Percentiles rank a stretch among this genome's conserved stretches.
phyloP scores from a whole-genome alignment of 2,888 invertebrate genomes.

The Baccha elongata region DNA sequence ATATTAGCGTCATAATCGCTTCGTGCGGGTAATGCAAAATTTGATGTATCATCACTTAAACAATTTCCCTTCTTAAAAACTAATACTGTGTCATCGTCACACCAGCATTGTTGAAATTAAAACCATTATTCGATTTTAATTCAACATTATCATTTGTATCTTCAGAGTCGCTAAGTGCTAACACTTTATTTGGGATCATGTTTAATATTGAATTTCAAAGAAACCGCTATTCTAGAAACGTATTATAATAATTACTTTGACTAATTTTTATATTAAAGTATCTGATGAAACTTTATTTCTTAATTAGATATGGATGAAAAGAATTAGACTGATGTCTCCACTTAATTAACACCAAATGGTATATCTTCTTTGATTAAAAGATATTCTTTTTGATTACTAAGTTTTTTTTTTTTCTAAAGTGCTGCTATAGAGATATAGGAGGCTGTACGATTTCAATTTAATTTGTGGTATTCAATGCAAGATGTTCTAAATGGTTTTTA shows the following conservation, averaged over 20 bases:
- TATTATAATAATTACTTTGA: neutral
- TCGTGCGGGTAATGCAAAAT: too few species aligned
- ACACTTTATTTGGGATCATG: neutral
- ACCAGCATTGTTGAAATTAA: too few species aligned
- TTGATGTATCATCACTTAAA: too few species aligned
- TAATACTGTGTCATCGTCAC: too few species aligned
- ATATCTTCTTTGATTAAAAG: neutral
- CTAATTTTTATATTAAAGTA: neutral
- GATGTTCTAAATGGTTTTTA: neutral
- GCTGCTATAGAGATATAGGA: neutral
- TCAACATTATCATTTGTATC: neutral
- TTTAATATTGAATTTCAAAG: neutral
- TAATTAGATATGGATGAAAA: conserved; percentile 13
- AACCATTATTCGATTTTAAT: neutral
- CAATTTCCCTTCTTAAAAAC: too few species aligned
- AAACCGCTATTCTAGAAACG: neutral
- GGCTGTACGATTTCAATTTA: neutral
- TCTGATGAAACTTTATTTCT: neutral
- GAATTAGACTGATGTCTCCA: neutral
- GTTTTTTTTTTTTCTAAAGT: neutral
- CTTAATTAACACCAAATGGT: conserved; percentile 5
- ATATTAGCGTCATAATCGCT: too few species aligned
- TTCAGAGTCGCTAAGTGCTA: neutral
- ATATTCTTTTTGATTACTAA: neutral
- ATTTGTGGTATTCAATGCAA: neutral